Conservation (phyloP, 2,113 vertebrate genomes). For the human region GRCh38 chr12:49691001-49691500, state of each 20-base stretch:
- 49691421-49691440: background rate
- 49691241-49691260: background rate
- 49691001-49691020: no score
- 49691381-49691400: background rate
- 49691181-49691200: background rate
- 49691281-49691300: conserved; percentile 10
- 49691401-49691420: background rate
- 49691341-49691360: background rate
- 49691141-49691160: background rate
- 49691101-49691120: background rate
- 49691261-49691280: background rate
- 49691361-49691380: background rate
- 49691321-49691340: conserved; percentile 1
- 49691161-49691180: conserved; percentile 31
- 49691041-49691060: background rate
- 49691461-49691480: background rate
- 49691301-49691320: conserved; percentile 6
- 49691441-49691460: background rate
- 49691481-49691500: conserved; percentile 64
- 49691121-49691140: background rate
- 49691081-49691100: conserved; percentile 18
- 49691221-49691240: background rate
- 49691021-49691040: no score
- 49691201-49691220: conserved; percentile 4
- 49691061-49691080: background rate